Evolutionary conservation across 1,140 invertebrate species (phyloP).

Genomic region (Bursaphelenchus mucronatus): DNA sequence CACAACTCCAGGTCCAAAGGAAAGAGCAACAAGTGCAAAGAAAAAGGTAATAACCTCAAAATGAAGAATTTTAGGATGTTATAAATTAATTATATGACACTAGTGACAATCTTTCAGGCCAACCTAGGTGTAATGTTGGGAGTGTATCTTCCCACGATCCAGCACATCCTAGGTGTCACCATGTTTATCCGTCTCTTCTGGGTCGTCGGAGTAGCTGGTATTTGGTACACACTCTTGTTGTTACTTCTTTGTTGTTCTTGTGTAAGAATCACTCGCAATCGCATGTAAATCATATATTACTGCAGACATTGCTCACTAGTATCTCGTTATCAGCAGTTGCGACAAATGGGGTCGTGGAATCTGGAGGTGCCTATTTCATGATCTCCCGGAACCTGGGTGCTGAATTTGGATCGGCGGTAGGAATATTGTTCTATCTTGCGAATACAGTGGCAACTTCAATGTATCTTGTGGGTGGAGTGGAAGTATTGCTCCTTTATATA

Average conservation of each 20-base stretch:
- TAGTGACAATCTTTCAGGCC: slow-evolving; percentile 40
- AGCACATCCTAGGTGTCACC: slow-evolving; percentile 60
- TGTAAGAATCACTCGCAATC: slow-evolving; percentile 32
- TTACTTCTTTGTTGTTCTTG: slow-evolving; percentile 56
- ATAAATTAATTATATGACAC: no score
- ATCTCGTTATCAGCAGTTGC: slow-evolving; percentile 99
- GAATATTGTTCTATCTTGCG: slow-evolving; percentile 95
- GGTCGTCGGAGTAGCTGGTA: slow-evolving; percentile 51
- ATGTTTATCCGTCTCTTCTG: slow-evolving; percentile 61
- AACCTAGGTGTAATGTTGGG: slow-evolving; percentile 60
- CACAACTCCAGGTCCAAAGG: slow-evolving; percentile 57
- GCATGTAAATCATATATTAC: slow-evolving; percentile 3
- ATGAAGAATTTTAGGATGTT: background rate
- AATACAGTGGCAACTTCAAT: slow-evolving; percentile 95
- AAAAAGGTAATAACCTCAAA: slow-evolving; percentile 44
- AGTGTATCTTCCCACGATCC: slow-evolving; percentile 60
- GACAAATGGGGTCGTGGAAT: slow-evolving; percentile 89
- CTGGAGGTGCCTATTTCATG: slow-evolving; percentile 97
- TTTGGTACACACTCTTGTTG: slow-evolving; percentile 45
- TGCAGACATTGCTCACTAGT: slow-evolving; percentile 87
- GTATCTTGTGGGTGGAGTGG: slow-evolving; percentile 91
- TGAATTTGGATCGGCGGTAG: slow-evolving; percentile 96
- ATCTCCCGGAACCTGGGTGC: slow-evolving; percentile 94
- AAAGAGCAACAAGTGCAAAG: slow-evolving; percentile 56
- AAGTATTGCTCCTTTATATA: slow-evolving; percentile 75